phyloP scores from a whole-genome alignment of 2,797 vertebrate species.

The Sciaenops ocellatus region DNA sequence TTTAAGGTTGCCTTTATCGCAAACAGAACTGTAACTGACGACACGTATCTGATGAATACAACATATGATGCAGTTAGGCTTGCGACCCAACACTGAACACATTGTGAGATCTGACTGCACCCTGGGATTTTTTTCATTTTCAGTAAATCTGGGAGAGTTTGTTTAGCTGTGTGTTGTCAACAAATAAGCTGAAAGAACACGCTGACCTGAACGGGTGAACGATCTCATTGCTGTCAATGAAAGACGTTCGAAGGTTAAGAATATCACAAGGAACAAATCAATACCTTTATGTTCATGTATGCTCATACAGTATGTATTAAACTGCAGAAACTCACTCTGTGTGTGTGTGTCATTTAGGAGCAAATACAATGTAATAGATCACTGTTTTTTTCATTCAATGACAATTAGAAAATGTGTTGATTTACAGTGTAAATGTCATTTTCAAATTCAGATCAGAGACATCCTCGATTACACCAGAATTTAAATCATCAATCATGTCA shows the following conservation, averaged over 20 bases:
- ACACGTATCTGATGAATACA: constrained; percentile 6
- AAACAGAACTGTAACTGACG: constrained; percentile 26
- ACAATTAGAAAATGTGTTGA: constrained; percentile 23
- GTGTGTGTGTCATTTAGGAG: constrained; percentile 37
- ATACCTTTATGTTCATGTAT: constrained; percentile 75
- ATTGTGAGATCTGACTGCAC: constrained; percentile 29
- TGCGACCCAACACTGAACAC: constrained; percentile 15
- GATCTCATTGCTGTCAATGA: background rate
- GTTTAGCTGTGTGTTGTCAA: constrained; percentile 16
- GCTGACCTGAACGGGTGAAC: constrained; percentile 14
- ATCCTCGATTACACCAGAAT: constrained; percentile 17
- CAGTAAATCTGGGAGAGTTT: constrained; percentile 1
- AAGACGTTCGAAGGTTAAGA: constrained; percentile 20
- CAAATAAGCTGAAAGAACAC: constrained; percentile 35
- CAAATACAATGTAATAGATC: background rate
- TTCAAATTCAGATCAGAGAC: constrained; percentile 23
- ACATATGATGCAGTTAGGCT: constrained; percentile 14
- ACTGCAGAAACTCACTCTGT: constrained; percentile 65
- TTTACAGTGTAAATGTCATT: background rate
- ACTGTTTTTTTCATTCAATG: constrained; percentile 10
- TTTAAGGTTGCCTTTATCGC: constrained; percentile 29
- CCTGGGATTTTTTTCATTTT: background rate
- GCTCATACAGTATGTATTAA: constrained; percentile 78
- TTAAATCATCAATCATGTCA: constrained; percentile 26
- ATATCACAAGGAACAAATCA: constrained; percentile 64